Percentiles rank a stretch among this genome's conserved stretches.
These are phyloP conservation scores for Microtus pennsylvanicus DNA, from an alignment of 2,113 vertebrate species.

Conservation along the genomic window DNA sequence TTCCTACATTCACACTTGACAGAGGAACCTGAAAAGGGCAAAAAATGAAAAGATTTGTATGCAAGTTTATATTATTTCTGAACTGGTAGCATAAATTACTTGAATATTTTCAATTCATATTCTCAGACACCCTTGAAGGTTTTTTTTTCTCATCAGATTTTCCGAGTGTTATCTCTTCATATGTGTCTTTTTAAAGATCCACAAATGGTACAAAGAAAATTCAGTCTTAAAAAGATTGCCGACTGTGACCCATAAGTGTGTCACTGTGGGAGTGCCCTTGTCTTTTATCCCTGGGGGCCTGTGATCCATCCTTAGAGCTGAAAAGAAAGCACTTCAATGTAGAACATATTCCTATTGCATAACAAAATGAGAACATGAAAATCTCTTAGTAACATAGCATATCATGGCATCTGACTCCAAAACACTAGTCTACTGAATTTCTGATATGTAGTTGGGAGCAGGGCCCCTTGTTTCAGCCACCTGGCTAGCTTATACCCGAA, in stretches of 20 bases:
- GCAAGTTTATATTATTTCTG: neutral
- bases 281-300: neutral
- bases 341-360: neutral
- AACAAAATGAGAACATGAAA: neutral
- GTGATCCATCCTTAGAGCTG: neutral
- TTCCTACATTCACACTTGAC: neutral
- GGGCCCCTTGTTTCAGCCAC: too few relatives aligned
- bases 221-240: neutral
- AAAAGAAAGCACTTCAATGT: neutral
- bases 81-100: neutral
- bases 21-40: neutral
- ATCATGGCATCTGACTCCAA: neutral
- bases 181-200: neutral
- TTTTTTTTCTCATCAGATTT: neutral
- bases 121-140: neutral
- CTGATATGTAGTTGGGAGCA: too few relatives aligned
- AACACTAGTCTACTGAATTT: neutral
- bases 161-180: neutral
- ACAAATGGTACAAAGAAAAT: neutral
- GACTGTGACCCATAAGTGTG: neutral
- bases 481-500: too few relatives aligned
- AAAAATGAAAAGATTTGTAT: neutral
- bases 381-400: neutral
- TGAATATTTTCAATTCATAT: neutral
- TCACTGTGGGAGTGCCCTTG: neutral